A percentile compares a stretch with the other conserved stretches of the same genome.
Evolutionary conservation across 2,113 vertebrate species (phyloP).

Genomic region (Amphiprion percula): DNA sequence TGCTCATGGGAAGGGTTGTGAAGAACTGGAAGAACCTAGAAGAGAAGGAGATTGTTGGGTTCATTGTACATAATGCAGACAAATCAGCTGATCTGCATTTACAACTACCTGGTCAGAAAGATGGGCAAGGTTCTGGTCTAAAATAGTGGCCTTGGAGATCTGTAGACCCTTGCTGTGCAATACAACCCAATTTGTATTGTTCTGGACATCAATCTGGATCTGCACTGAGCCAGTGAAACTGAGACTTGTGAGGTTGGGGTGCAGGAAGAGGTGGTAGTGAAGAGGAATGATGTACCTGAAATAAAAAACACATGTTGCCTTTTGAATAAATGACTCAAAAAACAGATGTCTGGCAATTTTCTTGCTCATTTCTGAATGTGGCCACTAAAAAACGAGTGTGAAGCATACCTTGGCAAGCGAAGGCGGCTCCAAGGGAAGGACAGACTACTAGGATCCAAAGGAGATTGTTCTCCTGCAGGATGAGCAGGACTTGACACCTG

Average conservation of each 20-base stretch:
- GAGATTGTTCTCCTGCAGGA: constrained; percentile 51
- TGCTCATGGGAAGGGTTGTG: constrained; percentile 84
- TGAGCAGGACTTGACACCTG: constrained; percentile 45
- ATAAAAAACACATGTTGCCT: neutral
- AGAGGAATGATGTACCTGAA: constrained; percentile 82
- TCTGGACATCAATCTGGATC: constrained; percentile 81
- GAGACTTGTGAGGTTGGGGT: constrained; percentile 83
- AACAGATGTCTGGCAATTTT: neutral
- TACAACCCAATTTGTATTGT: constrained; percentile 86
- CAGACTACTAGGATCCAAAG: constrained; percentile 68
- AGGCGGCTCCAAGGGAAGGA: constrained; percentile 86
- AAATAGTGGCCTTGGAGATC: constrained; percentile 80
- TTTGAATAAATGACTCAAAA: neutral
- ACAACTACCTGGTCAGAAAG: constrained; percentile 72
- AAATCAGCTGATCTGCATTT: neutral
- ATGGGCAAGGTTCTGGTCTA: constrained; percentile 71
- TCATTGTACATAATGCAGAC: neutral
- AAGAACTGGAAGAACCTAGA: constrained; percentile 81
- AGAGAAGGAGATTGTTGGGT: constrained; percentile 11
- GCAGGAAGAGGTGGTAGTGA: constrained; percentile 82
- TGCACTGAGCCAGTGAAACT: constrained; percentile 80
- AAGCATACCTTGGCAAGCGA: constrained; percentile 79
- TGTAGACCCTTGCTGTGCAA: constrained; percentile 85
- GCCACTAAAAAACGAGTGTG: neutral
- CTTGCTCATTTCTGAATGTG: neutral